Base-by-base conservation (phyloP, 2,888 invertebrate genomes). In the Malthinus flaveolus region DNA sequence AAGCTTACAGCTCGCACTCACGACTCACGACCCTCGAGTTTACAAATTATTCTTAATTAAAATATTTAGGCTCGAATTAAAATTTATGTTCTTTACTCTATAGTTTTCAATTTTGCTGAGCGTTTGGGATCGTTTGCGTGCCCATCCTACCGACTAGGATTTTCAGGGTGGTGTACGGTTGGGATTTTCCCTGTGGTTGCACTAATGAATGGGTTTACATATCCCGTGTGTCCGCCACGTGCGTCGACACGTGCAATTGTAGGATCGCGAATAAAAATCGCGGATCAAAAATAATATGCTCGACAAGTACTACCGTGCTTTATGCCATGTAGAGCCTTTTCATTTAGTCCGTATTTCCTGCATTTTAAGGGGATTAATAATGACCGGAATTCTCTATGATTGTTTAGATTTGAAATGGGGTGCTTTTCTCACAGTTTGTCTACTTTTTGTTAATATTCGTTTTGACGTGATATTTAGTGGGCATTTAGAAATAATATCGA, bases 131-230 rank as follows among this genome's bases (percentile, higher is more conserved):
- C 55, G 47, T 52, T 59, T 35, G 9, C 59, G 44, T 15, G 11
- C 51, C 32, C 15, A 13, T 44, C 56, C 56, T 33, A 31, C 31
- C 36, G 42, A 48, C 39, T 52, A 51, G 56, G 12, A 49, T 47
- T 36, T 55, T 57, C 51, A 37, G 61, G 54, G 61, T 50, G 62
- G 56, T 44, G 55, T 44, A 56, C 35, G 46, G 55, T 52, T 61
- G 61, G 71, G 74, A 75, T 78, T 77, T 77, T 76, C 77, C 73
- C 77, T 78, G 78, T 74, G 79, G 79, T 78, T 77, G 77, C 76
- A 72, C 77, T 78, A 79, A 79, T 79, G 79, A 79, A 79, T 78
- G 75, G 77, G 79, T 79, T 79, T 79, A 78, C 77, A 75, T 77
- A 74, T 68, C 69, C 71, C 76, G 77, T 76, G 78, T 77, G 78